Percentiles rank a stretch among this genome's conserved stretches.
Evolutionary conservation across 2,888 invertebrate genomes (phyloP).

Genomic region (Drosophila ustulata): DNA sequence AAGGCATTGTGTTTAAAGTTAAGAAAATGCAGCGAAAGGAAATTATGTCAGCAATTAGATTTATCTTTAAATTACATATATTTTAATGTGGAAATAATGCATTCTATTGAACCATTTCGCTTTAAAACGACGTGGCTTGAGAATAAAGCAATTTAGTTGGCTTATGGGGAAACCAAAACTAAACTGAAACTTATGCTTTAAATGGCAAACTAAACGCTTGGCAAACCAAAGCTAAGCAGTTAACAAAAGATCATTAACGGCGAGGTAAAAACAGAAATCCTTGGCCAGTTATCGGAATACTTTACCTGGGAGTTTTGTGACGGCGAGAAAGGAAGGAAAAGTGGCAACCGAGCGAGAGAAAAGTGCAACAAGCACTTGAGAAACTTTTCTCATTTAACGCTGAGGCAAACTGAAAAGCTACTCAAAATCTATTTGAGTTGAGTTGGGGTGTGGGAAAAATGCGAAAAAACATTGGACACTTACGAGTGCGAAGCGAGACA

Average conservation of each 20-base stretch:
- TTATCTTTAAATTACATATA: neutral
- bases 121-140: too few species aligned
- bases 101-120: too few species aligned
- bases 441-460: conserved; percentile 12
- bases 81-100: too few species aligned
- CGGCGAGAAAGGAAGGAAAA: neutral
- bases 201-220: conserved; percentile 24
- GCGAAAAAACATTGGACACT: conserved; percentile 65
- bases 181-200: conserved; percentile 43
- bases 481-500: conserved; percentile 21
- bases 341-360: conserved; percentile 43
- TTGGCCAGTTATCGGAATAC: conserved; percentile 41
- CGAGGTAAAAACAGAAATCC: conserved; percentile 25
- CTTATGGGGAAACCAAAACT: conserved; percentile 35
- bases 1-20: conserved; percentile 12
- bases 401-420: conserved; percentile 76
- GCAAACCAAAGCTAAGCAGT: conserved; percentile 56
- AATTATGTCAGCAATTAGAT: neutral
- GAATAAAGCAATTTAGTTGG: conserved; percentile 14
- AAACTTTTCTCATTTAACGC: conserved; percentile 80
- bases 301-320: conserved; percentile 50
- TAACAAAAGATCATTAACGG: conserved; percentile 69
- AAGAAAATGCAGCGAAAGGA: neutral
- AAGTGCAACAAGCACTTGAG: conserved; percentile 76
- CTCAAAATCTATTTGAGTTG: conserved; percentile 78